These are phyloP conservation scores for Siniperca undulata DNA, from an alignment of 2,797 vertebrate species.

Conservation along the genomic window DNA sequence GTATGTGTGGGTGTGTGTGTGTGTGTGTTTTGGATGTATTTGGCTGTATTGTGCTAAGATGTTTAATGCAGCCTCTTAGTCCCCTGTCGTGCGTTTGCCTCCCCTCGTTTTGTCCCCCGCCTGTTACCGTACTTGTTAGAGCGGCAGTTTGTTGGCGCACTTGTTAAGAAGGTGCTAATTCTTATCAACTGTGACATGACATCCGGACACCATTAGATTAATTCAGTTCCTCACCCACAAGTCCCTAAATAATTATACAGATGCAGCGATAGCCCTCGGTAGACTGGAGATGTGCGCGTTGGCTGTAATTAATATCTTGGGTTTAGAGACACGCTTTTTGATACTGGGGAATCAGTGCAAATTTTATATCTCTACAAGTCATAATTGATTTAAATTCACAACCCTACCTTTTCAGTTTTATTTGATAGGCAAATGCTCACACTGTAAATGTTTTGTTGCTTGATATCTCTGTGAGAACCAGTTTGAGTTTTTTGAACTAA, in stretches of 20 bases:
- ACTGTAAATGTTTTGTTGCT: background rate
- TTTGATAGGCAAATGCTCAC: background rate
- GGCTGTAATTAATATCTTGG: constrained; percentile 52
- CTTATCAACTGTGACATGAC: constrained; percentile 57
- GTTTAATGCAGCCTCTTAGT: background rate
- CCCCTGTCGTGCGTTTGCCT: constrained; percentile 7
- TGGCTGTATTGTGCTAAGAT: background rate
- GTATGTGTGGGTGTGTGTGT: constrained; percentile 2
- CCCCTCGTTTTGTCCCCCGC: constrained; percentile 13
- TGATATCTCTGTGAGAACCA: background rate
- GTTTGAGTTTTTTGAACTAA: no score
- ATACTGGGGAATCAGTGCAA: background rate
- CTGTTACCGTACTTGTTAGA: constrained; percentile 32
- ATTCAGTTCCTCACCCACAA: constrained; percentile 25
- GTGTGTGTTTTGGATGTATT: background rate
- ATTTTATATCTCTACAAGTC: background rate
- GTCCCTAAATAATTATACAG: constrained; percentile 44
- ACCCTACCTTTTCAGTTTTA: background rate
- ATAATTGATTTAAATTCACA: background rate
- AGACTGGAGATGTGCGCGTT: background rate
- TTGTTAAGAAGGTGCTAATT: constrained; percentile 66
- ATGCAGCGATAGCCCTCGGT: constrained; percentile 23
- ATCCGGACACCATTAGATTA: constrained; percentile 52
- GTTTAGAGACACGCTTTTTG: constrained; percentile 1
- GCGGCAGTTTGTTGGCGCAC: background rate